phyloP scores from a whole-genome alignment of 2,888 invertebrate genomes.

The Ypsolopha sequella region DNA sequence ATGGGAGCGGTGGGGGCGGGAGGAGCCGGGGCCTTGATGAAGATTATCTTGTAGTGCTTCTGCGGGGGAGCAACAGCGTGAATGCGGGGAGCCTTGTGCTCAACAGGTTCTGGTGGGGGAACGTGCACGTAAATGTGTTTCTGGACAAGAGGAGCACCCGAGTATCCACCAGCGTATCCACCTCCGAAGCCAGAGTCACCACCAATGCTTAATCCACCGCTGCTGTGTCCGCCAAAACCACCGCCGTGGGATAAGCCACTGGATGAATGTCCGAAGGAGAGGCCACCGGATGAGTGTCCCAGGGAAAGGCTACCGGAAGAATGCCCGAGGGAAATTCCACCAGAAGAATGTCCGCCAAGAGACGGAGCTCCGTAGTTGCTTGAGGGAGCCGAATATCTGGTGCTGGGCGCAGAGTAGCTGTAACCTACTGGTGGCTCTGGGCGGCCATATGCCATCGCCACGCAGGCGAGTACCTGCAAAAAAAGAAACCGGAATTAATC shows the following conservation, averaged over 20 bases:
- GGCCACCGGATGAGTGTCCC: constrained; percentile 16
- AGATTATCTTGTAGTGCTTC: constrained; percentile 93
- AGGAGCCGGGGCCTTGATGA: constrained; percentile 91
- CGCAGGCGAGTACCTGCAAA: constrained; percentile 59
- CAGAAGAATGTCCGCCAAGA: constrained; percentile 4
- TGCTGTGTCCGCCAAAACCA: constrained; percentile 13
- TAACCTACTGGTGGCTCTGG: constrained; percentile 66
- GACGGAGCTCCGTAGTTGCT: constrained; percentile 33
- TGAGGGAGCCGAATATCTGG: constrained; percentile 23
- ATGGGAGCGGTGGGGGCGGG: constrained; percentile 86
- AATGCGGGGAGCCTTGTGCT: constrained; percentile 75
- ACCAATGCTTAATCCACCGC: constrained; percentile 23
- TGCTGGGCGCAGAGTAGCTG: constrained; percentile 42
- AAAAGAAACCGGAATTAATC: constrained; percentile 12
- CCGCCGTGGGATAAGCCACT: constrained; percentile 18
- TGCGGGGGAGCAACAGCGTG: constrained; percentile 78
- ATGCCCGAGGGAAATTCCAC: too few relatives aligned
- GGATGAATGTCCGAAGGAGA: constrained; percentile 12
- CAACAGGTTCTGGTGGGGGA: constrained; percentile 88
- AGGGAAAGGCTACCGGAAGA: constrained; percentile 12
- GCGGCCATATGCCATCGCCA: constrained; percentile 58
- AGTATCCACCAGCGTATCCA: constrained; percentile 54
- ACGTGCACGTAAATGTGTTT: constrained; percentile 93
- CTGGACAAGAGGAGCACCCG: constrained; percentile 77
- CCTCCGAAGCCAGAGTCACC: constrained; percentile 50